Evolutionary conservation across 2,113 vertebrate species (phyloP).

Genomic region (Dryoscopus gambensis): DNA sequence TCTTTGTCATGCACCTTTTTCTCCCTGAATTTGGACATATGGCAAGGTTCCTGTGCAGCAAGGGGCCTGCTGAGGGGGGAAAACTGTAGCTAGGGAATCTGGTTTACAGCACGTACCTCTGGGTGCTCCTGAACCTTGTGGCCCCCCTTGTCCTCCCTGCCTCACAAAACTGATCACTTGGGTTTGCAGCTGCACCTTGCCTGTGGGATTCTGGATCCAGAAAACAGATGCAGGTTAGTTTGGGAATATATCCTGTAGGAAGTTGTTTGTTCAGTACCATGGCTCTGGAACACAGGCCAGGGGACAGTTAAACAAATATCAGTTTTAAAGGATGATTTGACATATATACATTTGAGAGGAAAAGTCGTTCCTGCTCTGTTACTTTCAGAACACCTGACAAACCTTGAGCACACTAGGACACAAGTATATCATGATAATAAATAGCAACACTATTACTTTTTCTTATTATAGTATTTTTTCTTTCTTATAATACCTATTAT

Average conservation of each 20-base stretch:
- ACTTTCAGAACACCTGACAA: neutral
- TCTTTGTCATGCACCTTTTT: neutral
- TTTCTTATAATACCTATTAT: neutral
- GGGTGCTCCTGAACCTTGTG: neutral
- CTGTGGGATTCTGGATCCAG: neutral
- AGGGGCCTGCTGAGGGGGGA: neutral
- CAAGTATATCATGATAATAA: neutral
- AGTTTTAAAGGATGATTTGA: neutral
- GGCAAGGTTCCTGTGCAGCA: neutral
- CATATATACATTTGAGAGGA: neutral
- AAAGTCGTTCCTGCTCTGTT: neutral
- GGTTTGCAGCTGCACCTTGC: neutral
- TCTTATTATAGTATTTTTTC: neutral
- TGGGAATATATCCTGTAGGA: neutral
- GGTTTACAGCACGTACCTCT: neutral
- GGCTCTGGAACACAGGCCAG: neutral
- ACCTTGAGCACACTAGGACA: neutral
- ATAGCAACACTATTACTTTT: neutral
- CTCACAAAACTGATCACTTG: neutral
- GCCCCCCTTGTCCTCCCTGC: neutral
- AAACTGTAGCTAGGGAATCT: neutral
- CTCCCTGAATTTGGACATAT: neutral
- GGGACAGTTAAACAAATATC: accelerated
- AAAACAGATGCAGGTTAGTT: neutral
- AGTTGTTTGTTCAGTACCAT: neutral